A percentile compares a stretch with the other conserved stretches of the same genome.
Conservation (phyloP, 2,797 vertebrate genomes). For the Diglossa cyanea region DNA sequence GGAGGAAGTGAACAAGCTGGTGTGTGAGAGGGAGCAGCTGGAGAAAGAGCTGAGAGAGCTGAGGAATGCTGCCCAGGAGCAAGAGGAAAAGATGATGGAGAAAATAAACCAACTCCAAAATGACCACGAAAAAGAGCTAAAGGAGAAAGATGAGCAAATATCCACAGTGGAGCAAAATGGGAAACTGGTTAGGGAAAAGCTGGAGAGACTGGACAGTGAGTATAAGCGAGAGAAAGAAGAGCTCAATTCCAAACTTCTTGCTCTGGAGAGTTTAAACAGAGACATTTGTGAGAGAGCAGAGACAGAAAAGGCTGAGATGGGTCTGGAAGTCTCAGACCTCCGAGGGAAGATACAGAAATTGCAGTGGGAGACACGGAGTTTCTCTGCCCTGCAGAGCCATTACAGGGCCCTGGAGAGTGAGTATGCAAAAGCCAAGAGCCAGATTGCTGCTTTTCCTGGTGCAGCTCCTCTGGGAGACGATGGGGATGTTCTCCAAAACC, state of each 20-base stretch:
- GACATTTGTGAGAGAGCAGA: constrained; percentile 67
- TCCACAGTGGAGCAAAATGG: constrained; percentile 64
- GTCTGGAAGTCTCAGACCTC: constrained; percentile 73
- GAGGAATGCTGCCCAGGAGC: constrained; percentile 65
- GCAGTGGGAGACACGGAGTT: constrained; percentile 42
- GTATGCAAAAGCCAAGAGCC: constrained; percentile 42
- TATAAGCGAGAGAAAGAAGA: constrained; percentile 76
- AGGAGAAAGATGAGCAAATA: constrained; percentile 66
- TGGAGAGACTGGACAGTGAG: constrained; percentile 74
- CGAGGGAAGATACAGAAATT: constrained; percentile 71
- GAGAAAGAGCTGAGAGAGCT: constrained; percentile 76
- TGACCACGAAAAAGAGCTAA: constrained; percentile 72
- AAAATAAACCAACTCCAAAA: constrained; percentile 79
- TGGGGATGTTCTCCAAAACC: constrained; percentile 49
- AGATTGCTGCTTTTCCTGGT: constrained; percentile 34
- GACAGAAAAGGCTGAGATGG: constrained; percentile 70
- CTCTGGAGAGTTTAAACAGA: constrained; percentile 69
- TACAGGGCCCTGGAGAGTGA: constrained; percentile 1
- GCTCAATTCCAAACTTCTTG: constrained; percentile 60
- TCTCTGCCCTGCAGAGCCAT: background rate
- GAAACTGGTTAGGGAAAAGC: constrained; percentile 58
- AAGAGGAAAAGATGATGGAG: constrained; percentile 74
- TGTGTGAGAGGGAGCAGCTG: constrained; percentile 76
- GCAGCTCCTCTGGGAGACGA: constrained; percentile 56
- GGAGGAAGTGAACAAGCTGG: constrained; percentile 73